Evolutionary conservation across 1,140 invertebrate genomes (phyloP).

Genomic region (Ceratoteleas bidentatus): DNA sequence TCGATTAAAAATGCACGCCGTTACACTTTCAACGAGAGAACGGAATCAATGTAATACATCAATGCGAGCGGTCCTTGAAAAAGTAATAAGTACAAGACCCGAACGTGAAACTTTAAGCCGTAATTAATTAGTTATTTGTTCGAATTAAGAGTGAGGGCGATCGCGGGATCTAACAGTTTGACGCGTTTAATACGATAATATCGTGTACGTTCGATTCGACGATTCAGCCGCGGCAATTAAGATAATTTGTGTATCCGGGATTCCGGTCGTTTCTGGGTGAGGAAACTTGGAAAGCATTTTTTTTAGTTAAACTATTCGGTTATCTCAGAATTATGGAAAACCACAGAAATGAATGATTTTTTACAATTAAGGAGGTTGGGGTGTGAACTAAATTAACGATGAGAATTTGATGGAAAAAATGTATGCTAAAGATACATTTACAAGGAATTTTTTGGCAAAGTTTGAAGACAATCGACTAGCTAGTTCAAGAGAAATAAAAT

Average conservation of each 20-base stretch:
- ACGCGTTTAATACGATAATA: conserved; percentile 28
- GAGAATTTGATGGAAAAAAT: too few relatives aligned
- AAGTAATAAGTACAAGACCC: conserved; percentile 55
- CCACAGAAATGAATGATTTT: conserved; percentile 3
- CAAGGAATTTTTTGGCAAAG: too few relatives aligned
- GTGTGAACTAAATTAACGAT: too few relatives aligned
- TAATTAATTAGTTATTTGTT: conserved; percentile 61
- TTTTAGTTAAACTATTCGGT: too few relatives aligned
- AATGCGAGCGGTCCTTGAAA: conserved; percentile 48
- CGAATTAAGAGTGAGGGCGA: conserved; percentile 34
- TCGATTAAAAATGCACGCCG: conserved; percentile 49
- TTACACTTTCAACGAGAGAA: conserved; percentile 48
- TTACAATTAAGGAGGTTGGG: too few relatives aligned
- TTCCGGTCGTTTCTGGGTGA: neutral
- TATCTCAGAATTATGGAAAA: too few relatives aligned
- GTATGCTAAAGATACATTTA: too few relatives aligned
- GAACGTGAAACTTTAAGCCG: conserved; percentile 39
- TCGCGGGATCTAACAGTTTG: conserved; percentile 34
- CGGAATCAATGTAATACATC: conserved; percentile 50
- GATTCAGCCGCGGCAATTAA: conserved; percentile 18
- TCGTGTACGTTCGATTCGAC: neutral
- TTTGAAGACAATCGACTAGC: too few relatives aligned
- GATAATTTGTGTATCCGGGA: conserved; percentile 14
- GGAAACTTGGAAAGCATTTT: too few relatives aligned
- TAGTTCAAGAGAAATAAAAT: too few relatives aligned